Evolutionary conservation across 2,888 invertebrate genomes (phyloP).

Genomic region (Byasa hedistus): DNA sequence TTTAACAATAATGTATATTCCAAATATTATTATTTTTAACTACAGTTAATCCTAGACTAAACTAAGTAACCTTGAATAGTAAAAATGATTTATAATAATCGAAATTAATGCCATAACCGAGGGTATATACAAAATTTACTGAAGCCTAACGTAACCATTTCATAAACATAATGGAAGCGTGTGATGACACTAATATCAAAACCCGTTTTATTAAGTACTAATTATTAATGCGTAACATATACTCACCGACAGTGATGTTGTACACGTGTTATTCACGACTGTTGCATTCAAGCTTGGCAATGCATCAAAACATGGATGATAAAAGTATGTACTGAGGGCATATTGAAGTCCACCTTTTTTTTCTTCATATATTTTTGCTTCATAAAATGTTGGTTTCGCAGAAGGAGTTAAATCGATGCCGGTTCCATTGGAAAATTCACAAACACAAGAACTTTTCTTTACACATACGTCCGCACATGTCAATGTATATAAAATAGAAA

Average conservation of each 20-base stretch:
- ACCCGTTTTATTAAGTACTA: slow-evolving; percentile 28
- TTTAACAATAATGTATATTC: no score
- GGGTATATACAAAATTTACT: no score
- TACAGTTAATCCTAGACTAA: no score
- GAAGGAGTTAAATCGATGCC: slow-evolving; percentile 67
- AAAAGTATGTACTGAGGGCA: slow-evolving; percentile 59
- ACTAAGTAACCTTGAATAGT: no score
- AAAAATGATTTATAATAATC: no score
- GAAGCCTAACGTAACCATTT: no score
- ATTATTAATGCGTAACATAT: slow-evolving; percentile 5
- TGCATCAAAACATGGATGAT: slow-evolving; percentile 66
- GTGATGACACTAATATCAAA: not conserved
- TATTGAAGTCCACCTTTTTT: slow-evolving; percentile 44
- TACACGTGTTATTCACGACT: slow-evolving; percentile 45
- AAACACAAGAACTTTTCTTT: slow-evolving; percentile 60
- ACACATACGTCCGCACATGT: slow-evolving; percentile 53
- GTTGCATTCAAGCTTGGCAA: slow-evolving; percentile 39
- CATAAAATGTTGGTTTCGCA: slow-evolving; percentile 50
- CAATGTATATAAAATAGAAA: slow-evolving; percentile 37
- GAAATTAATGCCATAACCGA: no score
- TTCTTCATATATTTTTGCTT: slow-evolving; percentile 45
- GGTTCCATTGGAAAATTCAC: slow-evolving; percentile 72
- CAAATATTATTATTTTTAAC: no score
- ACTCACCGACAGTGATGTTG: slow-evolving; percentile 56
- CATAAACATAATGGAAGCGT: no score